Evolutionary conservation across 2,888 invertebrate species (phyloP), one percentile per base, ranked within the genome.

Genomic region (Ischnura elegans): DNA sequence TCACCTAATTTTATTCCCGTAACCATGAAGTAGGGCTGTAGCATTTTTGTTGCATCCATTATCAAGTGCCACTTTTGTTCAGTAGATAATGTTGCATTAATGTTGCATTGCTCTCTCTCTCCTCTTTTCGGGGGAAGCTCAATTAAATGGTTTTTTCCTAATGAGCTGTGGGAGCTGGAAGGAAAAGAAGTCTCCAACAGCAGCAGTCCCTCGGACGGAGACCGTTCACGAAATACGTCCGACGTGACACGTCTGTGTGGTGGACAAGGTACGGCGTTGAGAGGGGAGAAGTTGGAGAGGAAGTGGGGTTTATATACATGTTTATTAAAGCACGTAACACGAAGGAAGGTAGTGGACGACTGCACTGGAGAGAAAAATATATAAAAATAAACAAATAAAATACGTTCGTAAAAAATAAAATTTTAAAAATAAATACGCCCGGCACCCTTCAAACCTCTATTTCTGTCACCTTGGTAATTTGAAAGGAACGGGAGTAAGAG

Each of bases 61-160:
- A n/a, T n/a, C n/a, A n/a, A n/a, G n/a, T n/a, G n/a, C n/a, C n/a
- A n/a, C n/a, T n/a, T n/a, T n/a, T n/a, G n/a, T n/a, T n/a, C n/a
- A n/a, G n/a, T n/a, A n/a, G n/a, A n/a, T n/a, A n/a, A n/a, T n/a
- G n/a, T n/a, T n/a, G n/a, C n/a, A n/a, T n/a, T n/a, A n/a, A n/a
- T n/a, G n/a, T n/a, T n/a, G n/a, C n/a, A n/a, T n/a, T n/a, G n/a
- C n/a, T n/a, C 19, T 61, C 36, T 76, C 10, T 76, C 36, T 76
- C 76, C 76, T 36, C 76, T 76, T 76, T 36, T 36, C 16, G 36
- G 36, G n/a, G 76, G 76, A 76, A 36, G 76, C 76, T 29, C 76
- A 76, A 76, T 76, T 76, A 76, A 76, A 76, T 76, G 76, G 29
- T 76, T 76, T 76, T 76, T 76, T 76, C 76, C 76, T 76, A 76